phyloP scores from a whole-genome alignment of 2,888 invertebrate species.

The Erpobdella octoculata region DNA sequence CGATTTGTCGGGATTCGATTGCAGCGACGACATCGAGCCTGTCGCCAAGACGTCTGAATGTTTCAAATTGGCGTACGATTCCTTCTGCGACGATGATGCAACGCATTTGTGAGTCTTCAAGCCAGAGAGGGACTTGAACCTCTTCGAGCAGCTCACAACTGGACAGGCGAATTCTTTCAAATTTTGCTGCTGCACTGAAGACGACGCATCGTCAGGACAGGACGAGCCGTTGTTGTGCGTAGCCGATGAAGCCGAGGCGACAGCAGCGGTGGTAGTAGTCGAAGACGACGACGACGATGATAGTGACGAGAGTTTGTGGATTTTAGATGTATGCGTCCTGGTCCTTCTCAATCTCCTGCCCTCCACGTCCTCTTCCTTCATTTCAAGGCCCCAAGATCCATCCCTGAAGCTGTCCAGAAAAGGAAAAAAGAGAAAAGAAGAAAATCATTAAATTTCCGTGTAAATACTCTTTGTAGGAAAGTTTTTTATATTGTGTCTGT shows the following conservation, averaged over 20 bases:
- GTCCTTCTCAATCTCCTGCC: slow-evolving; percentile 20
- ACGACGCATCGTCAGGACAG: background rate
- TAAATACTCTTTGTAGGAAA: no score
- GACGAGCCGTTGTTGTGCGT: slow-evolving; percentile 9
- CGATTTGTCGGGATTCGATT: no score
- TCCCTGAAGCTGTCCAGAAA: slow-evolving; percentile 24
- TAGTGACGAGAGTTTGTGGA: background rate
- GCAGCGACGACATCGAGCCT: background rate
- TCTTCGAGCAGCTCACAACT: slow-evolving; percentile 15
- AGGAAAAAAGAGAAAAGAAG: no score
- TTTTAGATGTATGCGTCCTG: background rate
- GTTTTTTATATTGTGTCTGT: no score
- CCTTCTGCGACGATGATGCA: background rate
- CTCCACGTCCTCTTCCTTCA: slow-evolving; percentile 15
- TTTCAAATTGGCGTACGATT: background rate
- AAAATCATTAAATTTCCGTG: no score
- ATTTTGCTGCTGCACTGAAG: background rate
- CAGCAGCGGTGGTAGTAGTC: background rate
- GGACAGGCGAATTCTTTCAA: slow-evolving; percentile 16
- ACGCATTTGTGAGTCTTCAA: slow-evolving; percentile 23
- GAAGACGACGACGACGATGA: background rate
- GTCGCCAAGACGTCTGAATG: background rate
- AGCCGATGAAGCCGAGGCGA: background rate
- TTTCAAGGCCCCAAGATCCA: slow-evolving; percentile 9
- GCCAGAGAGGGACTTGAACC: slow-evolving; percentile 26